phyloP scores from a whole-genome alignment of 2,888 invertebrate species.

The Lottia scabra region DNA sequence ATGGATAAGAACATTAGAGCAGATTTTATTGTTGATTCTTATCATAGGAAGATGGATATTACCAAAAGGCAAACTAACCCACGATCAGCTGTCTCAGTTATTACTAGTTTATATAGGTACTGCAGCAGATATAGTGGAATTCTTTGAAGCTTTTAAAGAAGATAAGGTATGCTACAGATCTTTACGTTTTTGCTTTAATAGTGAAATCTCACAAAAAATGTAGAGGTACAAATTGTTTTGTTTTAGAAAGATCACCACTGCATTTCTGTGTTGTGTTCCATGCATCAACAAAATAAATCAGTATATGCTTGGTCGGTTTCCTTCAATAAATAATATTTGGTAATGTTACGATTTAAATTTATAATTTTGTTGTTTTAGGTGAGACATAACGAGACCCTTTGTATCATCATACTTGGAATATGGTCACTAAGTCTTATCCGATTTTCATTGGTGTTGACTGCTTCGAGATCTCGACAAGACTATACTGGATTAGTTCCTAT shows the following conservation, averaged over 20 bases:
- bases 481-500: conserved; percentile 49
- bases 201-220: too few species aligned
- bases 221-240: too few species aligned
- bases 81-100: conserved; percentile 92
- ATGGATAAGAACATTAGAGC: conserved; percentile 89
- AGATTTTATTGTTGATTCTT: conserved; percentile 88
- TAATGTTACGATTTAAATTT: too few species aligned
- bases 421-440: conserved; percentile 95
- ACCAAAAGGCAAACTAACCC: conserved; percentile 87
- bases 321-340: too few species aligned
- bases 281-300: too few species aligned
- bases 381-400: conserved; percentile 79
- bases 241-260: too few species aligned
- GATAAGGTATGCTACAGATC: conserved; percentile 49
- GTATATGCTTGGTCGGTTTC: too few species aligned
- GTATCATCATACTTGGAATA: conserved; percentile 86
- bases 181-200: too few species aligned
- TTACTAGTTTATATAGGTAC: conserved; percentile 86
- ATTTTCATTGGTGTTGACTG: conserved; percentile 93
- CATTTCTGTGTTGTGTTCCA: too few species aligned
- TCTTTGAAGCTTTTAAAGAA: conserved; percentile 90
- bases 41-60: conserved; percentile 93
- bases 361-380: conserved; percentile 49
- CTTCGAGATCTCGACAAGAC: conserved; percentile 73
- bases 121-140: conserved; percentile 95